These are phyloP conservation scores for Phengaris arion DNA, from an alignment of 2,888 invertebrate species.

Conservation along the genomic window DNA sequence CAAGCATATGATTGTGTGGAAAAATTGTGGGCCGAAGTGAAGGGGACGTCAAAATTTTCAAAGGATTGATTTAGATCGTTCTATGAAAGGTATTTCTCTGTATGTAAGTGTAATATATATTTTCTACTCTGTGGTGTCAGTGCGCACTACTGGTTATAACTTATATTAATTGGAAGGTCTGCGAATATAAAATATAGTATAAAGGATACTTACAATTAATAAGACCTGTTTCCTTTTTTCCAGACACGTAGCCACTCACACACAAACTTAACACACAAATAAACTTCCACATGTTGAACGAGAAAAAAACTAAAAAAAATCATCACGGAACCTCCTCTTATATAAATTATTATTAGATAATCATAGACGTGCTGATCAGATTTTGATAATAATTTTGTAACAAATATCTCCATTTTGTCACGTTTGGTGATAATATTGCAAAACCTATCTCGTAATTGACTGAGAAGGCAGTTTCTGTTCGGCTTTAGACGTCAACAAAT, in stretches of 20 bases:
- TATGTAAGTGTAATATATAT: too few relatives aligned
- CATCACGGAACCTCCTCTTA: neutral
- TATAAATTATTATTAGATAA: constrained; percentile 20
- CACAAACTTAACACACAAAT: constrained; percentile 32
- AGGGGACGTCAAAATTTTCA: too few relatives aligned
- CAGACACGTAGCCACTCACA: constrained; percentile 33
- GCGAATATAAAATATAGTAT: too few relatives aligned
- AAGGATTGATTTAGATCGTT: too few relatives aligned
- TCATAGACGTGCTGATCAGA: constrained; percentile 11
- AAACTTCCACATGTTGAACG: constrained; percentile 38
- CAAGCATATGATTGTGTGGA: too few relatives aligned
- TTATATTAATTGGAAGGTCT: too few relatives aligned
- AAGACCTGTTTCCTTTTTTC: constrained; percentile 35
- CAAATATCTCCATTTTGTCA: neutral
- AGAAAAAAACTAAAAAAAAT: neutral
- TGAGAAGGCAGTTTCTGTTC: neutral
- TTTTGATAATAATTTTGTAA: constrained; percentile 8
- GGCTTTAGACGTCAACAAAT: too few relatives aligned
- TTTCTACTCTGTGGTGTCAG: too few relatives aligned
- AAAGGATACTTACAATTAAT: constrained; percentile 41
- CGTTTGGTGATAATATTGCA: constrained; percentile 2
- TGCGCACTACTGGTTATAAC: too few relatives aligned
- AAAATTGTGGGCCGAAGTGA: too few relatives aligned
- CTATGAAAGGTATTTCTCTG: too few relatives aligned
- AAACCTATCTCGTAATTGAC: neutral